Conservation (phyloP, 2,113 vertebrate genomes). For the Atractosteus spatula region DNA sequence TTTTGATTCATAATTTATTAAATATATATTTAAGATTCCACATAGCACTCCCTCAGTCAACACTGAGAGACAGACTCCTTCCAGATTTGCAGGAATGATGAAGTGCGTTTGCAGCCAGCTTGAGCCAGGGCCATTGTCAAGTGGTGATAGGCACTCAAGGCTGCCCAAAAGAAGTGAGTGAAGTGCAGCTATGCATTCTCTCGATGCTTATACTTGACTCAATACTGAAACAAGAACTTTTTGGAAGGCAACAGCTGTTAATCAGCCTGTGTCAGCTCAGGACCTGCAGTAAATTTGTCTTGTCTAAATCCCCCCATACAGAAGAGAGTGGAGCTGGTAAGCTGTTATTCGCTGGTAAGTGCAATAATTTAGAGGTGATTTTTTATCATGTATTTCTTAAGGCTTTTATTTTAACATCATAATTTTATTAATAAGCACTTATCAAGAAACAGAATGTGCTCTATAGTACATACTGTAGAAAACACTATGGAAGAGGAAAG, state of each 20-base stretch:
- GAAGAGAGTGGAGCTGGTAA: neutral
- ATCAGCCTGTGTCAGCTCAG: neutral
- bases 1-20: too few species aligned
- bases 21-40: neutral
- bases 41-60: neutral
- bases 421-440: too few species aligned
- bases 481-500: too few species aligned
- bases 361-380: too few species aligned
- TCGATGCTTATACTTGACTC: neutral
- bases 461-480: too few species aligned
- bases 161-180: constrained; percentile 40
- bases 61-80: neutral
- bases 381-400: too few species aligned
- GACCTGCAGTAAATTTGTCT: too few species aligned
- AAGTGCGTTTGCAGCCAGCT: neutral
- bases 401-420: too few species aligned
- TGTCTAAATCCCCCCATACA: too few species aligned
- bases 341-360: too few species aligned
- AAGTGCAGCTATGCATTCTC: neutral
- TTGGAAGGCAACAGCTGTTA: neutral
- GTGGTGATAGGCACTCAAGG: constrained; percentile 69
- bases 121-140: constrained; percentile 60
- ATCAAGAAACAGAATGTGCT: too few species aligned
- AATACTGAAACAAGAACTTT: neutral
- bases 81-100: neutral